Conservation (phyloP, 2,113 vertebrate genomes). For the Globicephala melas region DNA sequence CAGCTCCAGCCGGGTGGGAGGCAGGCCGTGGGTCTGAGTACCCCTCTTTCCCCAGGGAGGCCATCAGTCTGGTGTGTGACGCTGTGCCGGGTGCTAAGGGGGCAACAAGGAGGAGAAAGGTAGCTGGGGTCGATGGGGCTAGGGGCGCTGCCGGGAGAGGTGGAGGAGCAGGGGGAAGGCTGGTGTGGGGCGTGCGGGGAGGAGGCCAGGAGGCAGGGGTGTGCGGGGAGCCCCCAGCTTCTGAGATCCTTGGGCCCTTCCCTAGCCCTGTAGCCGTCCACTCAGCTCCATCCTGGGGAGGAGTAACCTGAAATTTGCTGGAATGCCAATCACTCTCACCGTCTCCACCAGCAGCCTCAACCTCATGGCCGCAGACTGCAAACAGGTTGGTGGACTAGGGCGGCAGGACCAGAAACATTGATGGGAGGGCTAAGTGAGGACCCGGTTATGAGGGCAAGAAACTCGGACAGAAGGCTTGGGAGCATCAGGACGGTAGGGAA, state of each 20-base stretch:
- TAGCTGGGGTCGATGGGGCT: slow-evolving; percentile 70
- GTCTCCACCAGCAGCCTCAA: slow-evolving; percentile 99
- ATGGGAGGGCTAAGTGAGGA: background rate
- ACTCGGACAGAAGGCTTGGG: background rate
- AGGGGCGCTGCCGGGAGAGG: background rate
- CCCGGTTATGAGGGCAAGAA: background rate
- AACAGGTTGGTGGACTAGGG: slow-evolving; percentile 87
- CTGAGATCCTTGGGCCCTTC: slow-evolving; percentile 30
- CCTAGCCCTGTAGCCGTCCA: slow-evolving; percentile 90
- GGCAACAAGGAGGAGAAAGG: slow-evolving; percentile 94
- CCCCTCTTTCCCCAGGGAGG: slow-evolving; percentile 87
- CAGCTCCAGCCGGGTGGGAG: background rate
- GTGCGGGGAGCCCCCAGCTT: background rate
- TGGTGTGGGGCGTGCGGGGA: background rate
- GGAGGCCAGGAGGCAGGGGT: background rate
- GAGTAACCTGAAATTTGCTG: slow-evolving; percentile 98
- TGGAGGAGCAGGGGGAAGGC: background rate
- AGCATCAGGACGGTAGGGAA: background rate
- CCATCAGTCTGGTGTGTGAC: slow-evolving; percentile 96
- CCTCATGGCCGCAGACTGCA: slow-evolving; percentile 97
- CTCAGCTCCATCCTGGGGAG: slow-evolving; percentile 95
- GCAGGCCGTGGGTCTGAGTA: slow-evolving; percentile 44
- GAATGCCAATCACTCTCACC: slow-evolving; percentile 97
- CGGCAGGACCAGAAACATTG: background rate
- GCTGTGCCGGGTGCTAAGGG: slow-evolving; percentile 97